Conservation (phyloP, 2,113 vertebrate genomes). For the Marmota monax region DNA sequence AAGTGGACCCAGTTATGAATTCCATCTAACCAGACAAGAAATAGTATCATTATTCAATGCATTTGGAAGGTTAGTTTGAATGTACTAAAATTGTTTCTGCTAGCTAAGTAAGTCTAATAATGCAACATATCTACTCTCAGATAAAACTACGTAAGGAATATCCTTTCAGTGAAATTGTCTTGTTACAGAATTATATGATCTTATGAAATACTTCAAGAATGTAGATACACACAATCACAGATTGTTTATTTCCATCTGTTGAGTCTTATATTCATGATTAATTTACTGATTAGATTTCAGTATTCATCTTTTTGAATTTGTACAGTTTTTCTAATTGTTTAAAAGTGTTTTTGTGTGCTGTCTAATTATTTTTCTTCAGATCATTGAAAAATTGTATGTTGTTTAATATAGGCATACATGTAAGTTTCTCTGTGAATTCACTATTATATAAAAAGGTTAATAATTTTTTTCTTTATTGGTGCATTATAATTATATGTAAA, state of each 20-base stretch:
- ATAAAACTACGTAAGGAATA: constrained; percentile 44
- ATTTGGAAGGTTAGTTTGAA: constrained; percentile 92
- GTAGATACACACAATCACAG: not conserved
- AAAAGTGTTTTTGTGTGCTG: constrained; percentile 19
- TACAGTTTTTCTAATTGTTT: constrained; percentile 32
- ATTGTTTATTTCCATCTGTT: constrained; percentile 27
- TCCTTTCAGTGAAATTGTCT: constrained; percentile 48
- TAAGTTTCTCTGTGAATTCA: constrained; percentile 40
- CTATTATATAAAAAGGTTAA: constrained; percentile 6
- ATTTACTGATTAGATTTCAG: not conserved
- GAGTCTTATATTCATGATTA: constrained; percentile 57
- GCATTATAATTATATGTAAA: too few relatives aligned
- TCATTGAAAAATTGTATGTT: constrained; percentile 5
- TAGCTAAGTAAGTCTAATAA: constrained; percentile 62
- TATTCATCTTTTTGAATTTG: constrained; percentile 21
- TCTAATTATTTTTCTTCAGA: constrained; percentile 5
- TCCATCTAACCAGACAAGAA: constrained; percentile 95
- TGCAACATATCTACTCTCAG: not conserved
- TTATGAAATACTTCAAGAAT: constrained; percentile 34
- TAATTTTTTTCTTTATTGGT: constrained; percentile 15
- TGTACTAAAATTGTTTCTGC: constrained; percentile 55
- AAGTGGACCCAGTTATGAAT: constrained; percentile 88
- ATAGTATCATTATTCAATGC: constrained; percentile 96
- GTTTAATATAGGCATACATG: not conserved
- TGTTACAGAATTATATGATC: constrained; percentile 15